phyloP scores from a whole-genome alignment of 2,113 vertebrate genomes.

The Saccopteryx leptura region DNA sequence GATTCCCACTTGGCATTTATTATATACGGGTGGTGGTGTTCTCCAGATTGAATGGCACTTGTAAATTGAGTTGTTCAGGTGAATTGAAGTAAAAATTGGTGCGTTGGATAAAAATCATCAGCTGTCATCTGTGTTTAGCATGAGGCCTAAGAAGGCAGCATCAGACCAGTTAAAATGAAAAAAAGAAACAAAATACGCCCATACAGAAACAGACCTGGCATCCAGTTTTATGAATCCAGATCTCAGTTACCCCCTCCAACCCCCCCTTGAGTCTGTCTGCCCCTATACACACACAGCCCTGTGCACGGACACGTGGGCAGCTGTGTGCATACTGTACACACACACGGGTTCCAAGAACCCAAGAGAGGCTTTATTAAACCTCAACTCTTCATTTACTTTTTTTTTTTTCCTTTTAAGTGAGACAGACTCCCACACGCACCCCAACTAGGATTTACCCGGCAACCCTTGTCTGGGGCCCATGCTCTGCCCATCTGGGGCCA shows the following conservation, averaged over 20 bases:
- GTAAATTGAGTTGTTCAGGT: background rate
- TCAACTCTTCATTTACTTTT: background rate
- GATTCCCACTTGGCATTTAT: background rate
- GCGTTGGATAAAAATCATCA: slow-evolving; percentile 5
- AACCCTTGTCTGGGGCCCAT: no score
- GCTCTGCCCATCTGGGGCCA: no score
- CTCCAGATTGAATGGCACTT: background rate
- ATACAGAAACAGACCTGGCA: background rate
- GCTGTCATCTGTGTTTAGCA: background rate
- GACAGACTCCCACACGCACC: no score
- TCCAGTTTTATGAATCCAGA: background rate
- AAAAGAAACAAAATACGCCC: background rate
- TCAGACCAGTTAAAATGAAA: slow-evolving; percentile 22
- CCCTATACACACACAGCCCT: background rate
- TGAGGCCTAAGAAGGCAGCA: background rate
- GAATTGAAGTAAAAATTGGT: background rate
- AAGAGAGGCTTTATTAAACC: background rate
- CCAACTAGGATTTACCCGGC: no score
- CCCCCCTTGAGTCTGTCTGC: background rate
- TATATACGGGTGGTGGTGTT: background rate
- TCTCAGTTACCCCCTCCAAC: background rate
- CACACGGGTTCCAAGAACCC: background rate
- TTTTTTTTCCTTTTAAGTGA: no score
- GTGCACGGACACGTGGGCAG: fast-evolving
- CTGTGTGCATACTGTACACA: no score